Base-by-base conservation (phyloP, 2,113 vertebrate species). In the Ploceus nigricollis region DNA sequence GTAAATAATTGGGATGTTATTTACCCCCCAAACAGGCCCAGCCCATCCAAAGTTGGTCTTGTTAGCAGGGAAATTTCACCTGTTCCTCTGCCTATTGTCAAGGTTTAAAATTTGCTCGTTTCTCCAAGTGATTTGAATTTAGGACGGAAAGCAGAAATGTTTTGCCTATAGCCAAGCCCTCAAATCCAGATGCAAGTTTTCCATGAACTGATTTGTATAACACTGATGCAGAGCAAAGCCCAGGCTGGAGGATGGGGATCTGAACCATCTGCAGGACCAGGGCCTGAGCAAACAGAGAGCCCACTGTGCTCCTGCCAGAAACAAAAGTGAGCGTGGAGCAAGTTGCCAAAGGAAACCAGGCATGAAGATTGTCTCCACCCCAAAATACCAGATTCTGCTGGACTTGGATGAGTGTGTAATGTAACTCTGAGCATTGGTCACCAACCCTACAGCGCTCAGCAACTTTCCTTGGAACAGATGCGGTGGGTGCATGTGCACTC, bases 381-480 rank as follows among this genome's bases (percentile, higher is more conserved):
- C 80, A 78, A 79, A 95, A 75, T 31, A 56, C 13, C 8, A 11
- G 48, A 37, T 76, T 75, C 65, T 65, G 37, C 58, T 93, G 81
- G 69, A 6, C 86, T 81, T 0, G 0, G 15, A 33, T 28, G 68
- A 72, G 27, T 1, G 25, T 4, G 20, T 30, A 63, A 33, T 2
- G 1, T 5, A 33, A 31, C 23, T 23, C 82, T n/a, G 45, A 91
- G 83, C n/a, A 10, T 17, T 19, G 15, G 22, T 65, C 53, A 64
- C 61, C 64, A 44, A 0, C 6, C 48, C 48, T 2, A 0, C 60
- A 30, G 45, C 0, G 0, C 65, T 27, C 20, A 2, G 33, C 17
- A 60, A 42, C 1, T 40, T 77, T 54, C 14, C 45, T 56, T 76
- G 53, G 58, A 27, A 7, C 3, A 19, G 42, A 11, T 7, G 17